Conservation (phyloP, 2,888 invertebrate genomes). For the Oligia latruncula region DNA sequence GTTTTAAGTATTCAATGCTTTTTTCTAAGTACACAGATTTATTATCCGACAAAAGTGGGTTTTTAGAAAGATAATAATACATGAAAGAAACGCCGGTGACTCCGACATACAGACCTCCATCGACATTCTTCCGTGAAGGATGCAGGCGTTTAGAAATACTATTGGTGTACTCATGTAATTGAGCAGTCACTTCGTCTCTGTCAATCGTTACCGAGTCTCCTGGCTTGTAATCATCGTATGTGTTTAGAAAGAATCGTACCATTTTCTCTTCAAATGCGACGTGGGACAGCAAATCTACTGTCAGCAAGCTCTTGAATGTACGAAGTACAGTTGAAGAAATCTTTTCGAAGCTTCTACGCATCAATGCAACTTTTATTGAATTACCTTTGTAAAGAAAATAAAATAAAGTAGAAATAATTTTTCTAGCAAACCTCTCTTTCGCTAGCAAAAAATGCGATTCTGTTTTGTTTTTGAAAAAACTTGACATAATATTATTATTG, state of each 20-base stretch:
- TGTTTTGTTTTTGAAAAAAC: conserved; percentile 56
- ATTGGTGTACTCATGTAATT: conserved; percentile 78
- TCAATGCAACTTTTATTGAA: conserved; percentile 55
- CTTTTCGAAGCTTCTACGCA: conserved; percentile 67
- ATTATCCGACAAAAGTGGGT: conserved; percentile 84
- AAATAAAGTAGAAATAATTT: conserved; percentile 31
- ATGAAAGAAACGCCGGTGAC: conserved; percentile 93
- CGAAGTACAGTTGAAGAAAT: conserved; percentile 57
- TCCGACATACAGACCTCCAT: conserved; percentile 92
- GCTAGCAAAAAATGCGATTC: conserved; percentile 37
- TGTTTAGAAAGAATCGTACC: conserved; percentile 85
- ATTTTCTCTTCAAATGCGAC: conserved; percentile 73
- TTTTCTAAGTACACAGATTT: conserved; percentile 88
- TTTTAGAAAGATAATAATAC: conserved; percentile 92
- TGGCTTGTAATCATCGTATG: conserved; percentile 78
- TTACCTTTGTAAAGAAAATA: conserved; percentile 35
- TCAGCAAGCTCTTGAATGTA: conserved; percentile 63
- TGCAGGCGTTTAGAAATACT: conserved; percentile 80
- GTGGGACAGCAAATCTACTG: conserved; percentile 66
- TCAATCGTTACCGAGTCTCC: conserved; percentile 67
- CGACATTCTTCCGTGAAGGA: conserved; percentile 85
- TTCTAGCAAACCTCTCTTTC: conserved; percentile 34
- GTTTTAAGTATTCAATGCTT: conserved; percentile 91
- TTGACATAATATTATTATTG: conserved; percentile 21
- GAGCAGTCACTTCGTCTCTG: conserved; percentile 72